Evolutionary conservation across 2,113 vertebrate species (phyloP).

Genomic region (Mixornis gularis): DNA sequence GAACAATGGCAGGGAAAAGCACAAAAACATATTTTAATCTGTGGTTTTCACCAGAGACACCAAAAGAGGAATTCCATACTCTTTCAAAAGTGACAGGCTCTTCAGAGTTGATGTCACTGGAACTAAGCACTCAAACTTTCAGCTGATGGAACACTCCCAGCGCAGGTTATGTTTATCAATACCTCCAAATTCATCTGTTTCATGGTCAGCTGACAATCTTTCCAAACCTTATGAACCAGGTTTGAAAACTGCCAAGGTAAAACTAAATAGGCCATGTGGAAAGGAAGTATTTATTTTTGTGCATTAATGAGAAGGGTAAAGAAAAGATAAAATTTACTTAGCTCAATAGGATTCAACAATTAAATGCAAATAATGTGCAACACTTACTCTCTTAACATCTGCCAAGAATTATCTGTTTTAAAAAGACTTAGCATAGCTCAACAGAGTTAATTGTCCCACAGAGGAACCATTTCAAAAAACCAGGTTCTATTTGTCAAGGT

Average conservation of each 20-base stretch:
- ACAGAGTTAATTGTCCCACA: not conserved
- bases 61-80: not conserved
- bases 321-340: not conserved
- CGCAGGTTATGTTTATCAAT: not conserved
- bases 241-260: not conserved
- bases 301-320: not conserved
- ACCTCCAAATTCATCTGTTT: not conserved
- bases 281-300: not conserved
- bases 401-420: not conserved
- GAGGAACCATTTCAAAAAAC: not conserved
- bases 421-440: not conserved
- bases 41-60: not conserved
- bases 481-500: not conserved
- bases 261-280: not conserved
- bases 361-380: not conserved
- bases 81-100: not conserved
- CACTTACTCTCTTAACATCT: not conserved
- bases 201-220: not conserved
- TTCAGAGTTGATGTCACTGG: not conserved
- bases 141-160: not conserved
- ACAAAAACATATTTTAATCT: not conserved
- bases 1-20: not conserved
- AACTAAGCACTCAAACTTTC: not conserved
- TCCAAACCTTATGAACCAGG: not conserved
- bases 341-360: not conserved